Evolutionary conservation across 1,140 invertebrate genomes (phyloP).

Genomic region (Sarcophaga bullata): DNA sequence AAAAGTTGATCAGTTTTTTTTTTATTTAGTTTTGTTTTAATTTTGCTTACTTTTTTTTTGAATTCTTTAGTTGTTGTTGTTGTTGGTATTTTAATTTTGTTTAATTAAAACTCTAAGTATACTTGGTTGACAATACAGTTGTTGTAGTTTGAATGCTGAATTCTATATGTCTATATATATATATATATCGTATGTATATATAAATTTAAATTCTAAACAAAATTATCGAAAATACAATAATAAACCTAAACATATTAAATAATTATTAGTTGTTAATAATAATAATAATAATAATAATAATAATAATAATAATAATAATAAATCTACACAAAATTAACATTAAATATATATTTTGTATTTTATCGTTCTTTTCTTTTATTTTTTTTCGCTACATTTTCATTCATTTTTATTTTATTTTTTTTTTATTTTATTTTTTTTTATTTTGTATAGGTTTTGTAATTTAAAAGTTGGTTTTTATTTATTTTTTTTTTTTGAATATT

Average conservation of each 20-base stretch:
- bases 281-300: neutral
- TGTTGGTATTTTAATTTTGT: neutral
- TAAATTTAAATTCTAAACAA: slow-evolving; percentile 26
- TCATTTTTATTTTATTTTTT: too few relatives aligned
- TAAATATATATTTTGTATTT: slow-evolving; percentile 36
- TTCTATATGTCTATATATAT: slow-evolving; percentile 1
- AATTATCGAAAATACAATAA: slow-evolving; percentile 33
- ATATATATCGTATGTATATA: neutral
- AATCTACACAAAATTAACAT: slow-evolving; percentile 41
- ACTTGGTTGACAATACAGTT: slow-evolving; percentile 8
- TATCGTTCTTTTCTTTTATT: neutral
- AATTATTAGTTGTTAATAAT: neutral
- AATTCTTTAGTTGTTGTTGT: too few relatives aligned
- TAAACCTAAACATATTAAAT: slow-evolving; percentile 23
- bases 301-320: neutral
- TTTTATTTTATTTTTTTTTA: too few relatives aligned
- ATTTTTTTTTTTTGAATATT: too few relatives aligned
- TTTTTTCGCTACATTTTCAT: neutral
- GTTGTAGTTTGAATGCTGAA: neutral
- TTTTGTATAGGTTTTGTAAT: too few relatives aligned
- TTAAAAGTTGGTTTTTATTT: neutral
- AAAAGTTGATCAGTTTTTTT: neutral
- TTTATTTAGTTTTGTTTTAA: neutral
- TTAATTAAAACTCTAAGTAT: slow-evolving; percentile 20
- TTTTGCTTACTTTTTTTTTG: too few relatives aligned